These are phyloP conservation scores for Galago senegalensis DNA, from an alignment of 2,797 vertebrate species.

Conservation along the genomic window DNA sequence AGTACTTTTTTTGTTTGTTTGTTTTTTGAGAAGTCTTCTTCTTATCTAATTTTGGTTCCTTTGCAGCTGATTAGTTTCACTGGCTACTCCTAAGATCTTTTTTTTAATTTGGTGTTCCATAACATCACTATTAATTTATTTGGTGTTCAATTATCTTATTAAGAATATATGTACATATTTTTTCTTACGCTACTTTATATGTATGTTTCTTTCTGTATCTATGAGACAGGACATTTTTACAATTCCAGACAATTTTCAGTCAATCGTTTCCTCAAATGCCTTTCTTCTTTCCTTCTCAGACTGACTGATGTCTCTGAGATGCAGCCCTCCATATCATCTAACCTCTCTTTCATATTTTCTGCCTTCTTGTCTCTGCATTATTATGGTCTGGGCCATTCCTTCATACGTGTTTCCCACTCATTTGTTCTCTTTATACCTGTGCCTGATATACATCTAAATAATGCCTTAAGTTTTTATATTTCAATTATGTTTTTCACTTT, in stretches of 20 bases:
- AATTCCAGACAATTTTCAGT: background rate
- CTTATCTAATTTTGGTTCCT: background rate
- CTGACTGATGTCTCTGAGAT: background rate
- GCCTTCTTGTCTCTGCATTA: background rate
- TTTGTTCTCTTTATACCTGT: background rate
- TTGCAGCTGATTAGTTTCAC: background rate
- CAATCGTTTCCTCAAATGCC: background rate
- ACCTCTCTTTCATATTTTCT: background rate
- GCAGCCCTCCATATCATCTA: background rate
- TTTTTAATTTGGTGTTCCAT: background rate
- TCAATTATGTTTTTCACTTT: constrained; percentile 13
- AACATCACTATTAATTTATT: background rate
- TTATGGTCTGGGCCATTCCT: background rate
- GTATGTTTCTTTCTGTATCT: background rate
- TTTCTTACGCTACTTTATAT: background rate
- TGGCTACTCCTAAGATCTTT: background rate
- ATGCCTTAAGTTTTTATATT: background rate
- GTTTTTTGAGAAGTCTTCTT: background rate
- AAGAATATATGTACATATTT: background rate
- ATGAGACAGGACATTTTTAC: background rate
- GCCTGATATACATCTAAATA: background rate
- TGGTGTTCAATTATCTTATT: background rate
- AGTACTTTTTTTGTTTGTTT: background rate
- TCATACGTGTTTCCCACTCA: background rate
- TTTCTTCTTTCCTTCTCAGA: background rate